Conservation (phyloP, 2,888 invertebrate genomes). For the Tridacna crocea region DNA sequence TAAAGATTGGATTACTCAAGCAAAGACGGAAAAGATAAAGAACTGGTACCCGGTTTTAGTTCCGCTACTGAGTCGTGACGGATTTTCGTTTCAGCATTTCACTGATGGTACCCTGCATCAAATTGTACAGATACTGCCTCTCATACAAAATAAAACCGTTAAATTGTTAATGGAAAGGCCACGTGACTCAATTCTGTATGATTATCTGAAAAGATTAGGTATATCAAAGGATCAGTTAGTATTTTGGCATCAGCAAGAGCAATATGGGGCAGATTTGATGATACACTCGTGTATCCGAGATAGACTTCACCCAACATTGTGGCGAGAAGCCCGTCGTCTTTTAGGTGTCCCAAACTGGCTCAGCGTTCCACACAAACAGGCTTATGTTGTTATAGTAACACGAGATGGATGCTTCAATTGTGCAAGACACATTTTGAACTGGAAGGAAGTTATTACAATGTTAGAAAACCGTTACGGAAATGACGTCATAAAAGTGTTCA, state of each 20-base stretch:
- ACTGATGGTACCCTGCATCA: slow-evolving; percentile 24
- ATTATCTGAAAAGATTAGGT: slow-evolving; percentile 22
- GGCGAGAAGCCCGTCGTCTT: slow-evolving; percentile 23
- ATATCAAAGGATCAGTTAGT: slow-evolving; percentile 22
- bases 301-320: slow-evolving; percentile 28
- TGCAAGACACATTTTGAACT: slow-evolving; percentile 20
- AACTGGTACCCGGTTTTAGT: slow-evolving; percentile 16
- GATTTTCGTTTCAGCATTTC: slow-evolving; percentile 36
- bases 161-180: not conserved
- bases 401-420: slow-evolving; percentile 27
- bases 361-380: not conserved
- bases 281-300: slow-evolving; percentile 25
- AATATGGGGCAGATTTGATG: slow-evolving; percentile 25
- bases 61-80: slow-evolving; percentile 21
- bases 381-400: slow-evolving; percentile 22
- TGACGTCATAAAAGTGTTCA: slow-evolving; percentile 6
- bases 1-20: not conserved
- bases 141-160: not conserved
- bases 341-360: not conserved
- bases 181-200: slow-evolving; percentile 28
- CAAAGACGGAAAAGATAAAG: not conserved
- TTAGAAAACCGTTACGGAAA: slow-evolving; percentile 13
- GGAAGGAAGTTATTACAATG: not conserved
- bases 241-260: not conserved
- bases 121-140: slow-evolving; percentile 25